Conservation (phyloP, 2,797 vertebrate species). For the Australoheros facetus region DNA sequence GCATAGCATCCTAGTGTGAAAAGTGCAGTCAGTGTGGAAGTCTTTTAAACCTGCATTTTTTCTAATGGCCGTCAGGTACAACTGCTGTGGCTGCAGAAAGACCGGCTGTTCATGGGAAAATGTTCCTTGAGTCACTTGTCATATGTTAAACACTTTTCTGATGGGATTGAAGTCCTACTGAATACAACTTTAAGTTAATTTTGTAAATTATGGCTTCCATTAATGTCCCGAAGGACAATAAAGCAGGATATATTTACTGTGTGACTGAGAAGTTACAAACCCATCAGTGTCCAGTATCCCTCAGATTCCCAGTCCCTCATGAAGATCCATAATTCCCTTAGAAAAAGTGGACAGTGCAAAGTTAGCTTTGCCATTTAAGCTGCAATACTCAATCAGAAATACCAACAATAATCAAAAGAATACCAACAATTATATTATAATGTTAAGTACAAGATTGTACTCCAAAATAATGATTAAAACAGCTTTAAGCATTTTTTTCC, state of each 20-base stretch:
- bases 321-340: not conserved
- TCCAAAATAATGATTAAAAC: slow-evolving; percentile 10
- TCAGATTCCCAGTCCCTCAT: not conserved
- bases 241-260: not conserved
- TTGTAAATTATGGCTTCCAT: not conserved
- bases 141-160: not conserved
- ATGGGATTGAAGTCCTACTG: not conserved
- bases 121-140: not conserved
- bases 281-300: not conserved
- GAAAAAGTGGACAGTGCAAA: not conserved
- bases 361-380: not conserved
- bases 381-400: not conserved
- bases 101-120: not conserved
- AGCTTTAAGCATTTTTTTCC: slow-evolving; percentile 15
- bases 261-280: not conserved
- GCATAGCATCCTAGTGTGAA: not conserved
- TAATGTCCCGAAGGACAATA: not conserved
- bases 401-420: not conserved
- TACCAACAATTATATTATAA: not conserved
- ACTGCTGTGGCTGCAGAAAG: not conserved
- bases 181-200: not conserved
- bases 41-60: too few species aligned
- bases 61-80: too few species aligned
- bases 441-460: not conserved
- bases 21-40: not conserved